These are phyloP conservation scores for Circaetus gallicus DNA, from an alignment of 2,113 vertebrate genomes.

Conservation along the genomic window DNA sequence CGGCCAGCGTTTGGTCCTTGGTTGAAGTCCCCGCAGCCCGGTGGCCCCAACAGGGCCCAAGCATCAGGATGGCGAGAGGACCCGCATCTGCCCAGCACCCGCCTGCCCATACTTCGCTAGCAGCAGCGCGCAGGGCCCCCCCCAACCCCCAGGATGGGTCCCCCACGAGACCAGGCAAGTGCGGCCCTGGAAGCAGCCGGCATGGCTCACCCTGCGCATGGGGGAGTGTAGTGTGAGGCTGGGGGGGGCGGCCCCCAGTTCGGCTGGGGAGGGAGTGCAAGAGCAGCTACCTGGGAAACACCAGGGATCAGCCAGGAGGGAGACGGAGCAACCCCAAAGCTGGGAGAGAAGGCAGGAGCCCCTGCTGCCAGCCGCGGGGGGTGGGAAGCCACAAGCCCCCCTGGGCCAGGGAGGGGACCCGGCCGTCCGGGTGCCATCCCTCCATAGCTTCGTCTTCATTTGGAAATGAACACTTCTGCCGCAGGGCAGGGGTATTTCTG, in stretches of 20 bases:
- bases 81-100: not conserved
- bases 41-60: no score
- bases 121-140: not conserved
- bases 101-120: not conserved
- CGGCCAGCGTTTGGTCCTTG: not conserved
- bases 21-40: no score
- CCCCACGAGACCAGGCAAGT: accelerated
- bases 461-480: not conserved
- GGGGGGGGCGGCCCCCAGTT: no score
- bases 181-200: not conserved
- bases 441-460: not conserved
- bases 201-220: not conserved
- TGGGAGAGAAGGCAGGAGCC: not conserved
- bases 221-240: not conserved
- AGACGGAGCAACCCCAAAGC: not conserved
- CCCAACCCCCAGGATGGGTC: no score
- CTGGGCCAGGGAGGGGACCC: no score
- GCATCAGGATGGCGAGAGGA: no score
- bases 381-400: no score
- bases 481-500: not conserved
- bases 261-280: not conserved
- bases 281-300: not conserved
- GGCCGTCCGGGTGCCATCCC: no score
- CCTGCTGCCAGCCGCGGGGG: accelerated
- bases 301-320: not conserved